Percentiles rank a stretch among this genome's conserved stretches.
phyloP scores from a whole-genome alignment of 2,113 vertebrate species.

The Oryzias javanicus region DNA sequence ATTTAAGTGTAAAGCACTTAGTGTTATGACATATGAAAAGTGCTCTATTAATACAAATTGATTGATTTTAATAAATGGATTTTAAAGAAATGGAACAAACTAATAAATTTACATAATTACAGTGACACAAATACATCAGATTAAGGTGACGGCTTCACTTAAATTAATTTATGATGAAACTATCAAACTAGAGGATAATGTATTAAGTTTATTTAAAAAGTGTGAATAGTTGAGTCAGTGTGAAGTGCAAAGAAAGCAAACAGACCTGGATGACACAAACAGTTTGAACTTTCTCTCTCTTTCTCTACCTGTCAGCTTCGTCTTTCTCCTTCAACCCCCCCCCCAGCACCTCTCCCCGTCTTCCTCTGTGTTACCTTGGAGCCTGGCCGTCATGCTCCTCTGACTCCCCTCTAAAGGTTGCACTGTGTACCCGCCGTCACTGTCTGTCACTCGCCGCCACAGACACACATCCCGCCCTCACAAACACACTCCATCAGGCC shows the following conservation, averaged over 20 bases:
- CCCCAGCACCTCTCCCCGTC: slow-evolving; percentile 47
- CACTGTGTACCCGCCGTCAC: slow-evolving; percentile 74
- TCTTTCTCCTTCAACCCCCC: slow-evolving; percentile 50
- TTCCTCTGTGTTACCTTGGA: slow-evolving; percentile 68
- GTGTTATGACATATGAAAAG: no score
- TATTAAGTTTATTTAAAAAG: not conserved
- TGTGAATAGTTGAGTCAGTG: slow-evolving; percentile 20
- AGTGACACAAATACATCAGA: no score
- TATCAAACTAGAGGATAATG: no score
- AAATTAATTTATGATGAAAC: no score
- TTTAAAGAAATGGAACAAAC: no score
- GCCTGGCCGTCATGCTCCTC: slow-evolving; percentile 76
- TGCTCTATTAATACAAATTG: no score
- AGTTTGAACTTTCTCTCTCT: slow-evolving; percentile 56
- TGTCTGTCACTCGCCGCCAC: slow-evolving; percentile 64
- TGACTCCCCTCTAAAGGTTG: slow-evolving; percentile 75
- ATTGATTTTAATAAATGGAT: no score
- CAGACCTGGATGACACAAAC: slow-evolving; percentile 55
- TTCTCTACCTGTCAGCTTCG: slow-evolving; percentile 61
- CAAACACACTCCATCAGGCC: slow-evolving; percentile 37
- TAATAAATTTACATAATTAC: no score
- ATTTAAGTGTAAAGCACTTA: no score
- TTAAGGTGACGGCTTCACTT: no score
- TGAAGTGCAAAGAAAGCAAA: slow-evolving; percentile 35
- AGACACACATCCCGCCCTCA: slow-evolving; percentile 22